Conservation (phyloP, 2,888 invertebrate species). For the Torymus tubicola region DNA sequence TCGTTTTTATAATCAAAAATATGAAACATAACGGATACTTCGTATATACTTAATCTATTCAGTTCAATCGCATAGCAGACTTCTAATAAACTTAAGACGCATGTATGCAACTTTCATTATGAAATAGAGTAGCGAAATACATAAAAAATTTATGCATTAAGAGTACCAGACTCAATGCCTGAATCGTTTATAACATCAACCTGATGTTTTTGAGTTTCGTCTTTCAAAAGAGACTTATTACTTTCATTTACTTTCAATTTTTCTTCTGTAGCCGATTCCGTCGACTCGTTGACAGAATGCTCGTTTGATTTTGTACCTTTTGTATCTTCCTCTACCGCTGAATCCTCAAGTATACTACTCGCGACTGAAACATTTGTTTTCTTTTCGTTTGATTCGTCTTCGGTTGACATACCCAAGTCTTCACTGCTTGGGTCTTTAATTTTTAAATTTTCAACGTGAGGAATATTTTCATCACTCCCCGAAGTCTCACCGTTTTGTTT, state of each 20-base stretch:
- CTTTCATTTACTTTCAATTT: slow-evolving; percentile 24
- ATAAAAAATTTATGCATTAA: slow-evolving; percentile 51
- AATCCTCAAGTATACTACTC: slow-evolving; percentile 49
- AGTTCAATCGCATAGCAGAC: slow-evolving; percentile 44
- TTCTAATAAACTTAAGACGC: slow-evolving; percentile 46
- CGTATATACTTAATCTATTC: slow-evolving; percentile 46
- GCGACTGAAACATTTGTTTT: slow-evolving; percentile 39
- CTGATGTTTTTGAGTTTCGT: slow-evolving; percentile 47
- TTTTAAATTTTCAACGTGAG: slow-evolving; percentile 35
- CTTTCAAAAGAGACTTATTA: slow-evolving; percentile 27
- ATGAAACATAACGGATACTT: slow-evolving; percentile 52
- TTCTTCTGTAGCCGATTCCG: slow-evolving; percentile 45
- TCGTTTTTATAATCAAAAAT: slow-evolving; percentile 53
- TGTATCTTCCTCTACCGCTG: slow-evolving; percentile 30
- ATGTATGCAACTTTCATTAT: slow-evolving; percentile 36
- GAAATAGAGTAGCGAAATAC: slow-evolving; percentile 40
- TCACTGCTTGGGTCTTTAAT: slow-evolving; percentile 37
- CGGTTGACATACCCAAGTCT: slow-evolving; percentile 43
- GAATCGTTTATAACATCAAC: slow-evolving; percentile 53
- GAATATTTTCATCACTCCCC: slow-evolving; percentile 36
- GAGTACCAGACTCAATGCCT: slow-evolving; percentile 48
- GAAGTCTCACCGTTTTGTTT: slow-evolving; percentile 20
- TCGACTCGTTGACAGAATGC: slow-evolving; percentile 22
- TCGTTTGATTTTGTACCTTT: slow-evolving; percentile 15
- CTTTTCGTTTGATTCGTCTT: slow-evolving; percentile 47